Conservation (phyloP, 2,888 invertebrate species). For the Epirrhoe tristata region DNA sequence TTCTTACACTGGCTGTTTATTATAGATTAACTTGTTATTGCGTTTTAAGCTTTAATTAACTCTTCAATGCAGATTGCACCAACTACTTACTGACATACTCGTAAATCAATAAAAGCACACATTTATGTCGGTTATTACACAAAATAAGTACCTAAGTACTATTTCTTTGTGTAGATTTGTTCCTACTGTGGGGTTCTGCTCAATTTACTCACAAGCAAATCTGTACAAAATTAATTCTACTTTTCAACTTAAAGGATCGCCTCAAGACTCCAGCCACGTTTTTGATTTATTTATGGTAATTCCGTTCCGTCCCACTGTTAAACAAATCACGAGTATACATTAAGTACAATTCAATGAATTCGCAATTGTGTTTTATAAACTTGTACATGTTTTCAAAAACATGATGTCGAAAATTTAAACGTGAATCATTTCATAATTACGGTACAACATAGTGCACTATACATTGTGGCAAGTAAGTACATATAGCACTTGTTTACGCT, state of each 20-base stretch:
- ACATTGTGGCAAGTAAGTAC: background rate
- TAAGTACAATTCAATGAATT: constrained; percentile 22
- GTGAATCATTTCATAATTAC: constrained; percentile 28
- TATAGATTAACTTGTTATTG: background rate
- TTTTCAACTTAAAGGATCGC: constrained; percentile 9
- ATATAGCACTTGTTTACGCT: background rate
- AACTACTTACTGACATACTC: background rate
- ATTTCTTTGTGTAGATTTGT: too few relatives aligned
- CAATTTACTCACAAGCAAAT: background rate
- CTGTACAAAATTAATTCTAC: constrained; percentile 4
- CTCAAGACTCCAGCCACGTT: constrained; percentile 11
- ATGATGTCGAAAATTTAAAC: constrained; percentile 13
- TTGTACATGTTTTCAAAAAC: constrained; percentile 24
- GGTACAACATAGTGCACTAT: background rate
- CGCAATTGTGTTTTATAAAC: constrained; percentile 26
- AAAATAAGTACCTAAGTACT: background rate
- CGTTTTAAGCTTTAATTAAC: background rate
- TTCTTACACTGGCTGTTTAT: background rate
- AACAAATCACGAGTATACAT: constrained; percentile 19
- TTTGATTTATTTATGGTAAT: constrained; percentile 13
- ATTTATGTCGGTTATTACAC: background rate
- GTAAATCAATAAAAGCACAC: background rate
- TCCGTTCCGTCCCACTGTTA: constrained; percentile 13
- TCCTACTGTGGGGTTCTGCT: background rate
- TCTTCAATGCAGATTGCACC: background rate